Evolutionary conservation across 2,113 vertebrate genomes (phyloP).

Genomic region (Ammospiza nelsoni): DNA sequence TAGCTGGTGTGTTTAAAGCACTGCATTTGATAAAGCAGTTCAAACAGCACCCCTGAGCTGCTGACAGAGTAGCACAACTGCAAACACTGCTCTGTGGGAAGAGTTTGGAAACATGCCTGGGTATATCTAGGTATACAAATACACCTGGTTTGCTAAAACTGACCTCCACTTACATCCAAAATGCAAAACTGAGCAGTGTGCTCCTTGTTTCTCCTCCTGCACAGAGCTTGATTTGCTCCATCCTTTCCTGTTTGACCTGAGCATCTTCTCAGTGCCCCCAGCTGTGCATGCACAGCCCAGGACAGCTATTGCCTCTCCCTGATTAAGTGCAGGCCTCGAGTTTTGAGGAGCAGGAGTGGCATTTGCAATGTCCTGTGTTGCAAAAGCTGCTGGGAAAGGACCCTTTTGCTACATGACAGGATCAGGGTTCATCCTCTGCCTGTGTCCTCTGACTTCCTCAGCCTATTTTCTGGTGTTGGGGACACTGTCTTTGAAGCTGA

Average conservation of each 20-base stretch:
- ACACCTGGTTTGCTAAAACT: neutral
- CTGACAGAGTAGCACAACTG: neutral
- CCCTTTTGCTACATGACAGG: neutral
- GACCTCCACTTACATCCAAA: neutral
- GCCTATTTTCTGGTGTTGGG: neutral
- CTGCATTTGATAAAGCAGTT: neutral
- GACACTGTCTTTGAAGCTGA: neutral
- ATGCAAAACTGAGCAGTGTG: neutral
- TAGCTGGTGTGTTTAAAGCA: neutral
- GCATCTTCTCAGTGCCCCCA: neutral
- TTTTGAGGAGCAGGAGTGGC: neutral
- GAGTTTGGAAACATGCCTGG: neutral
- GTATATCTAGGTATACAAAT: neutral
- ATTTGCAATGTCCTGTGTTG: neutral
- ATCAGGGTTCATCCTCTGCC: neutral
- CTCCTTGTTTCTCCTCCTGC: neutral
- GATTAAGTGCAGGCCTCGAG: neutral
- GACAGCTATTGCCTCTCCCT: neutral
- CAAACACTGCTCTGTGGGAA: neutral
- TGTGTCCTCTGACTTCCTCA: neutral
- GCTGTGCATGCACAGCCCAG: accelerated
- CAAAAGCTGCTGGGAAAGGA: neutral
- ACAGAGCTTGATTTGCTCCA: neutral
- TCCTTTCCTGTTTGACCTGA: neutral
- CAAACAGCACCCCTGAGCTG: neutral